These are phyloP conservation scores for Lagopus muta DNA, from an alignment of 2,113 vertebrate genomes.

Conservation along the genomic window DNA sequence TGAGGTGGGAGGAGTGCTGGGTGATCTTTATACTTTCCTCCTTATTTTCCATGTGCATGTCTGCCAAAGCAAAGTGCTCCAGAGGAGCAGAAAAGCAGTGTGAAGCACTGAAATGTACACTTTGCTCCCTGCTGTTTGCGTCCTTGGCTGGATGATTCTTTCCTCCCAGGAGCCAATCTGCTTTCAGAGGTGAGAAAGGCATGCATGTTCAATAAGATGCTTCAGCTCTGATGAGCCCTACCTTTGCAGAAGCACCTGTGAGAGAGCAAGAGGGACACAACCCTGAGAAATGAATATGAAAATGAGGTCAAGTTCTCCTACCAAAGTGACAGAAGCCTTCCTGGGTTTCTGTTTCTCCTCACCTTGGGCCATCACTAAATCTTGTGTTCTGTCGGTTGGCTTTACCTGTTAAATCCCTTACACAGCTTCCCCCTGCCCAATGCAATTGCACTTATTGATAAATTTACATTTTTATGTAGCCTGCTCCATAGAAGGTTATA, in stretches of 20 bases:
- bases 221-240: conserved; percentile 10
- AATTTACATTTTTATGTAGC: neutral
- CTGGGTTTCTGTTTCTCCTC: neutral
- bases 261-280: neutral
- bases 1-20: neutral
- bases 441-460: neutral
- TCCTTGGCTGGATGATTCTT: neutral
- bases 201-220: neutral
- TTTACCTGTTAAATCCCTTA: neutral
- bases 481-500: neutral
- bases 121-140: neutral
- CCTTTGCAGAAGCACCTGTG: neutral
- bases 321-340: neutral
- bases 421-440: neutral
- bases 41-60: neutral
- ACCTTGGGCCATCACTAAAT: neutral
- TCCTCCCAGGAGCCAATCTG: neutral
- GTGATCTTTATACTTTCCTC: neutral
- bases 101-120: neutral
- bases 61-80: neutral
- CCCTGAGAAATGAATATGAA: neutral
- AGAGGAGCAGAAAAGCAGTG: neutral
- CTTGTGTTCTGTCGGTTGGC: neutral
- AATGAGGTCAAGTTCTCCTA: neutral
- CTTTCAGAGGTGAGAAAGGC: neutral